These are phyloP conservation scores for Chrysocyon brachyurus DNA, from an alignment of 2,797 vertebrate species.

Conservation along the genomic window DNA sequence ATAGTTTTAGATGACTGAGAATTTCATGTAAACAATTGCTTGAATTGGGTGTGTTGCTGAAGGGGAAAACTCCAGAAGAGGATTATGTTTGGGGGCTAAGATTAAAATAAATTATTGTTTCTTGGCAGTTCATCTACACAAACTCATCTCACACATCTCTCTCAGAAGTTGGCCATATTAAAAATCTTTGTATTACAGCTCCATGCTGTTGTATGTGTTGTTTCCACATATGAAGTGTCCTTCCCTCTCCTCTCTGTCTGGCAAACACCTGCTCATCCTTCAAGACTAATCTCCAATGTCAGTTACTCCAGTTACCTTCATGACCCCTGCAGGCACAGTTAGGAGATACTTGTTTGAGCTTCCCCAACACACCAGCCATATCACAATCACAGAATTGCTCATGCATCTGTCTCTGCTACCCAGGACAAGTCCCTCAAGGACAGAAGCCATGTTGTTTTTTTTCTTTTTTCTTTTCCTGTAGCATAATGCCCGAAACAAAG, in stretches of 20 bases:
- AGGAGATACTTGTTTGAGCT: neutral
- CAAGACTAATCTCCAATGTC: constrained; percentile 68
- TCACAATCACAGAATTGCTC: neutral
- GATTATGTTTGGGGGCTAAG: neutral
- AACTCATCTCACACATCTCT: neutral
- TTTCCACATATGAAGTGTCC: neutral
- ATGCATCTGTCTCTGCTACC: neutral
- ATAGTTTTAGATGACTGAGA: neutral
- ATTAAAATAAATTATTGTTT: neutral
- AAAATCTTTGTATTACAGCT: neutral
- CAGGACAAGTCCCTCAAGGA: neutral
- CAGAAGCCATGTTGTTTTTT: neutral
- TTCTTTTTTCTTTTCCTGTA: neutral
- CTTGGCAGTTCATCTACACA: neutral
- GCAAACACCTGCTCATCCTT: constrained; percentile 62
- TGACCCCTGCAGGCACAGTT: constrained; percentile 40
- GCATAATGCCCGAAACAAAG: neutral
- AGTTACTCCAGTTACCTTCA: constrained; percentile 50
- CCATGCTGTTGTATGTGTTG: neutral
- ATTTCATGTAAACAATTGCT: neutral
- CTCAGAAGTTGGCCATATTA: neutral
- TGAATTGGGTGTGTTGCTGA: neutral
- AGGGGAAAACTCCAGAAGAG: constrained; percentile 2
- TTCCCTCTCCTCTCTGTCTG: constrained; percentile 1
- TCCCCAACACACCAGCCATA: neutral